Conservation (phyloP, 1,140 invertebrate species). For the Bicyclus anynana region DNA sequence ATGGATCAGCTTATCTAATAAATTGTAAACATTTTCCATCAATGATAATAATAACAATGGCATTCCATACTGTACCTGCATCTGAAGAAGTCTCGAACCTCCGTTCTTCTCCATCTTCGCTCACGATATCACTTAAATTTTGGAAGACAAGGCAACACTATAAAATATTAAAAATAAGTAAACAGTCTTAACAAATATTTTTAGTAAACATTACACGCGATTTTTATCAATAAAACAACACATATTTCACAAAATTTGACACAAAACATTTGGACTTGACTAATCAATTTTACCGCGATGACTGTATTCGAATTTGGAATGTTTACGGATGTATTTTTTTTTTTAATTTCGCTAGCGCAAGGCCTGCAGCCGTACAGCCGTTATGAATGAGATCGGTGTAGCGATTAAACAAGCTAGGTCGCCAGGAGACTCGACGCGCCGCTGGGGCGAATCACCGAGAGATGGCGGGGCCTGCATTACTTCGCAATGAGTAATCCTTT, state of each 20-base stretch:
- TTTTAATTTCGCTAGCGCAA: neutral
- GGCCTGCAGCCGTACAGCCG: conserved; percentile 15
- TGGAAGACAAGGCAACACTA: conserved; percentile 32
- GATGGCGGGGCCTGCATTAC: conserved; percentile 53
- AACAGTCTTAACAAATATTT: conserved; percentile 1
- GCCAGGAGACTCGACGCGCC: conserved; percentile 52
- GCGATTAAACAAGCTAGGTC: conserved; percentile 63
- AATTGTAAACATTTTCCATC: no score
- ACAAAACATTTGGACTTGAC: conserved; percentile 31
- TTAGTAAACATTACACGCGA: conserved; percentile 37
- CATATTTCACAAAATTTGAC: conserved; percentile 58
- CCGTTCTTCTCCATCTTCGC: conserved; percentile 57
- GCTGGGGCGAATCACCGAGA: conserved; percentile 34
- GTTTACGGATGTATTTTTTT: conserved; percentile 14
- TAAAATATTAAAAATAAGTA: neutral
- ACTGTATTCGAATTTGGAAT: conserved; percentile 24
- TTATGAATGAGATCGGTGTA: conserved; percentile 27
- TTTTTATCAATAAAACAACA: conserved; percentile 39
- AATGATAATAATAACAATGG: no score
- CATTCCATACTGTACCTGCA: conserved; percentile 67
- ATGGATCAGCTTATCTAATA: no score
- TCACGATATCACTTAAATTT: conserved; percentile 21
- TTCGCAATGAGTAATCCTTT: conserved; percentile 55
- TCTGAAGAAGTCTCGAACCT: conserved; percentile 76
- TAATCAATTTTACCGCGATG: conserved; percentile 25